Percentiles rank a stretch among this genome's conserved stretches.
Conservation (phyloP, 2,888 invertebrate species). For the Chymomyza caudatula region DNA sequence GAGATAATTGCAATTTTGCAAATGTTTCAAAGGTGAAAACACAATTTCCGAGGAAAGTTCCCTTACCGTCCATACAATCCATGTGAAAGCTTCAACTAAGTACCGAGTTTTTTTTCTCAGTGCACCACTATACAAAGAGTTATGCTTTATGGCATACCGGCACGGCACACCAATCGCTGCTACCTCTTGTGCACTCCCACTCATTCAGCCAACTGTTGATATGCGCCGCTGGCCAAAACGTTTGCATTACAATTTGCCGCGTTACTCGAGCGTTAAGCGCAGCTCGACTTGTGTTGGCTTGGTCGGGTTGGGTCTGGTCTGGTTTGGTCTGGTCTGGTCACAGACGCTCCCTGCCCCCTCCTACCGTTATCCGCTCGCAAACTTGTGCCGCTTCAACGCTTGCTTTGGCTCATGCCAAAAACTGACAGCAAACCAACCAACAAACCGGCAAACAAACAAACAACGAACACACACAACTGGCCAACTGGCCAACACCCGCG, state of each 20-base stretch:
- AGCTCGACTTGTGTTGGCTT: background rate
- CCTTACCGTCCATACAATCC: no score
- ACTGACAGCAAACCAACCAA: background rate
- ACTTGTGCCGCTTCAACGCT: conserved; percentile 57
- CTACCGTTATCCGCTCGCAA: background rate
- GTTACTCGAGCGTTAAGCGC: conserved; percentile 65
- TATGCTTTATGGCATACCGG: conserved; percentile 22
- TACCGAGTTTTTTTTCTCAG: no score
- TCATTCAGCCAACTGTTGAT: conserved; percentile 64
- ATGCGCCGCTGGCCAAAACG: conserved; percentile 68
- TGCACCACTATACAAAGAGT: conserved; percentile 39
- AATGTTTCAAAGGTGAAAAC: no score
- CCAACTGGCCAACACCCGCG: conserved; percentile 10
- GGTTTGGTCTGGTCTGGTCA: background rate
- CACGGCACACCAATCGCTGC: background rate
- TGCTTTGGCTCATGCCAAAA: conserved; percentile 58
- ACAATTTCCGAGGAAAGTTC: no score
- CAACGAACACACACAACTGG: background rate
- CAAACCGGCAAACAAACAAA: conserved; percentile 19
- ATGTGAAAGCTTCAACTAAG: no score
- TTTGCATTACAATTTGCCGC: conserved; percentile 67
- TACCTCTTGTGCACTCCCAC: background rate
- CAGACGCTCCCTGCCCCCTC: background rate
- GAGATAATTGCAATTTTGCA: no score
- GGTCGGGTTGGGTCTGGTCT: background rate